Conservation (phyloP, 2,888 invertebrate genomes). For the Lithophane ornitopus region DNA sequence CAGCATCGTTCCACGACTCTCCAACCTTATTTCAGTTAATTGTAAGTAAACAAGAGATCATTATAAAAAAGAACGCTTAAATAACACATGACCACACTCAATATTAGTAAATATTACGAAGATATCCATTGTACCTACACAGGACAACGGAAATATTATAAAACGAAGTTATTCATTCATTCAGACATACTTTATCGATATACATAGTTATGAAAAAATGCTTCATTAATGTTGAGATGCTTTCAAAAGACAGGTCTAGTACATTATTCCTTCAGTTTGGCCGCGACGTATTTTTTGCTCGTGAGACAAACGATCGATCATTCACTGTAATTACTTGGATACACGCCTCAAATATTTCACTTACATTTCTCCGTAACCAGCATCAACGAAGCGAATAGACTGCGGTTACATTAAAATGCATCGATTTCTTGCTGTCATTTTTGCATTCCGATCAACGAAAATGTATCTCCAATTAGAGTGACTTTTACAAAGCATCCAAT, state of each 20-base stretch:
- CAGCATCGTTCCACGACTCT: slow-evolving; percentile 70
- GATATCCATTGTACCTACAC: slow-evolving; percentile 77
- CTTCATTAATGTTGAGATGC: slow-evolving; percentile 70
- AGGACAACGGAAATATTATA: slow-evolving; percentile 75
- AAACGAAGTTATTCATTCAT: slow-evolving; percentile 80
- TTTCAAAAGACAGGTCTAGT: slow-evolving; percentile 66
- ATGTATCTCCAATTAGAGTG: slow-evolving; percentile 50
- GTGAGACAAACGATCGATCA: slow-evolving; percentile 48
- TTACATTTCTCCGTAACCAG: slow-evolving; percentile 42
- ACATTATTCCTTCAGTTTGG: slow-evolving; percentile 32
- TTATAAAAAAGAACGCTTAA: slow-evolving; percentile 78
- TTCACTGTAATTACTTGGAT: slow-evolving; percentile 44
- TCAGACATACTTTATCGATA: slow-evolving; percentile 80
- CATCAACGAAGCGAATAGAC: slow-evolving; percentile 49
- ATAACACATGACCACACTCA: slow-evolving; percentile 84
- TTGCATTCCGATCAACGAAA: slow-evolving; percentile 49
- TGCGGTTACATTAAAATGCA: slow-evolving; percentile 52
- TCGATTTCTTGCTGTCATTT: slow-evolving; percentile 52
- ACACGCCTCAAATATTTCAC: slow-evolving; percentile 44
- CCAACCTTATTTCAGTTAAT: slow-evolving; percentile 86
- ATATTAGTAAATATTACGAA: slow-evolving; percentile 77
- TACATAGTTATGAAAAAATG: slow-evolving; percentile 72
- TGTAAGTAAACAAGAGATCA: slow-evolving; percentile 89
- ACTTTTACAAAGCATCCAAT: slow-evolving; percentile 83
- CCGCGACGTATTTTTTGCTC: slow-evolving; percentile 36